These are phyloP conservation scores for Takifugu flavidus DNA, from an alignment of 2,113 vertebrate genomes.

Conservation along the genomic window DNA sequence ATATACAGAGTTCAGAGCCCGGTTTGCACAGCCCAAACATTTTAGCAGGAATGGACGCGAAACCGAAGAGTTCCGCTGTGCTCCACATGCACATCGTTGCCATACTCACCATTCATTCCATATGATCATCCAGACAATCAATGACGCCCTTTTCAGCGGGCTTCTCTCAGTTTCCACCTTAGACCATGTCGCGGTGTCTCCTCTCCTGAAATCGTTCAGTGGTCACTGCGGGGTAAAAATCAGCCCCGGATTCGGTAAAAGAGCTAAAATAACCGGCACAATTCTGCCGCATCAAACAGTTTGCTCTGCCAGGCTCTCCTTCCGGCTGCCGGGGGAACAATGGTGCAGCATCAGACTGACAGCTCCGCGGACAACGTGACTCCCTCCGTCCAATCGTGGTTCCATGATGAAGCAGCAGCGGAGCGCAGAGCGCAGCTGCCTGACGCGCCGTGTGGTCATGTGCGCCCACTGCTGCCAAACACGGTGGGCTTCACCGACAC, in stretches of 20 bases:
- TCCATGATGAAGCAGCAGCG: constrained; percentile 16
- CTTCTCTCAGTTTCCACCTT: constrained; percentile 6
- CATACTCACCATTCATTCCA: constrained; percentile 74
- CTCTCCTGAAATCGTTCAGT: constrained; percentile 23
- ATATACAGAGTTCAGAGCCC: constrained; percentile 9
- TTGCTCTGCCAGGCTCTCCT: constrained; percentile 42
- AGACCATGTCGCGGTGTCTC: constrained; percentile 17
- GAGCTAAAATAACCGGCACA: constrained; percentile 31
- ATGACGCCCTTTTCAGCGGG: constrained; percentile 53
- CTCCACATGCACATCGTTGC: constrained; percentile 5
- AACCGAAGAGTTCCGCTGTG: too few relatives aligned
- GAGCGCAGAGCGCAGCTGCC: constrained; percentile 25
- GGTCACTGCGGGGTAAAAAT: constrained; percentile 4
- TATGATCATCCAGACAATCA: constrained; percentile 46
- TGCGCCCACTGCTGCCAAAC: constrained; percentile 5
- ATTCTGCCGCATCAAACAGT: constrained; percentile 30
- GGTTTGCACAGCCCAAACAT: constrained; percentile 4
- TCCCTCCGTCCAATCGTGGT: constrained; percentile 64
- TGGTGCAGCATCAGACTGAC: constrained; percentile 74
- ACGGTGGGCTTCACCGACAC: too few relatives aligned
- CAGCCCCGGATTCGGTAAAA: constrained; percentile 11
- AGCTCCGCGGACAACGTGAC: constrained; percentile 73
- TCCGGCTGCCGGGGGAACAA: constrained; percentile 73
- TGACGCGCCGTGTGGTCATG: constrained; percentile 14
- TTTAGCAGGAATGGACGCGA: too few relatives aligned